These are phyloP conservation scores for Brachionus rotundiformis DNA, from an alignment of 1,140 invertebrate genomes.

Conservation along the genomic window DNA sequence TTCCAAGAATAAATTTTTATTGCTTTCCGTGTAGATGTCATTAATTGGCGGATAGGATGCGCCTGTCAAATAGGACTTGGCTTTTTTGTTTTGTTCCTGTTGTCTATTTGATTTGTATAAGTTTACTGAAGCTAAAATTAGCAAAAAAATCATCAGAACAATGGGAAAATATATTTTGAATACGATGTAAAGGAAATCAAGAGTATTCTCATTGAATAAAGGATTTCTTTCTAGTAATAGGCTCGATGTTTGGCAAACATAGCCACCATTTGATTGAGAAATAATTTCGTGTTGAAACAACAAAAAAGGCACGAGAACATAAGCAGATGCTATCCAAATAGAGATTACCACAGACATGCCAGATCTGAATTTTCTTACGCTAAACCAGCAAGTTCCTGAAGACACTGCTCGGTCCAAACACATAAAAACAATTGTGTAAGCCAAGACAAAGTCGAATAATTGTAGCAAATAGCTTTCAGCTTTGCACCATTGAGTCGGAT, in stretches of 20 bases:
- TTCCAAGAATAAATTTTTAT: background rate
- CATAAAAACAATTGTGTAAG: conserved; percentile 50
- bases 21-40: background rate
- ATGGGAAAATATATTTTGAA: conserved; percentile 45
- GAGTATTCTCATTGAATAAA: background rate
- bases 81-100: background rate
- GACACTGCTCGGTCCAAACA: conserved; percentile 32
- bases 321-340: conserved; percentile 38
- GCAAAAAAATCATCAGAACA: conserved; percentile 11
- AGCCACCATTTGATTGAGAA: conserved; percentile 34
- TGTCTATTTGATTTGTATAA: conserved; percentile 11
- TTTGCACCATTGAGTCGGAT: conserved; percentile 47
- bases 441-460: conserved; percentile 43
- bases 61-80: conserved; percentile 15
- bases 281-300: conserved; percentile 23
- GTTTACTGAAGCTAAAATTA: conserved; percentile 19
- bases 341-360: conserved; percentile 35
- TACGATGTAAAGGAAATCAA: conserved; percentile 45
- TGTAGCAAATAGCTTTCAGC: conserved; percentile 46
- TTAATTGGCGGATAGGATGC: conserved; percentile 11
- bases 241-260: conserved; percentile 19
- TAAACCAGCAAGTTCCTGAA: background rate
- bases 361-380: conserved; percentile 24
- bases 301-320: conserved; percentile 44
- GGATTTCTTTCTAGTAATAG: background rate